Percentiles rank a stretch among this genome's conserved stretches.
These are phyloP conservation scores for Cyphomyrus discorhynchus DNA, from an alignment of 2,113 vertebrate genomes.

Conservation along the genomic window DNA sequence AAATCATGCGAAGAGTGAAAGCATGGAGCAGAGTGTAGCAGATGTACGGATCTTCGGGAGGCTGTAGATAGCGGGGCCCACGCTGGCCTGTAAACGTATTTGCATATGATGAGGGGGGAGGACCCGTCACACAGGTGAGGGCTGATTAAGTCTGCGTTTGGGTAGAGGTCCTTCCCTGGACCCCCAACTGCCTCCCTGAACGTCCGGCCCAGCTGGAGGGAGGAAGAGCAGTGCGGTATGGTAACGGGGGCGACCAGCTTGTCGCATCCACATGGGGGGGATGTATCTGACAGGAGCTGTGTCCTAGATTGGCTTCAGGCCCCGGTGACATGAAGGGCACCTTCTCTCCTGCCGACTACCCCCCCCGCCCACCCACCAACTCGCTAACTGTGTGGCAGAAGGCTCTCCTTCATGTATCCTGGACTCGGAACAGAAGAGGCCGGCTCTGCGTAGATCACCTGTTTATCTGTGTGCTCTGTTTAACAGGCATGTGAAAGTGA, in stretches of 20 bases:
- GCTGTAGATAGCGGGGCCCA: not conserved
- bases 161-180: not conserved
- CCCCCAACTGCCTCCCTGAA: not conserved
- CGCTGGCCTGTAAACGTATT: not conserved
- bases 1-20: not conserved
- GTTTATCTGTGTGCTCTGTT: not conserved
- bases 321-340: not conserved
- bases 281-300: not conserved
- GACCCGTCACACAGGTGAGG: not conserved
- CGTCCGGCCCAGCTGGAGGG: not conserved
- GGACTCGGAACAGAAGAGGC: not conserved
- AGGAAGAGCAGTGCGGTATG: not conserved
- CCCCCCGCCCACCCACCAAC: not conserved
- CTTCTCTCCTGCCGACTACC: not conserved
- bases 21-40: not conserved
- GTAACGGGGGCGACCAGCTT: not conserved
- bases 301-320: conserved; percentile 1
- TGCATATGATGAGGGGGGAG: not conserved
- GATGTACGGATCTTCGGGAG: not conserved
- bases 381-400: not conserved
- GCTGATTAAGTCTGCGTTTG: not conserved
- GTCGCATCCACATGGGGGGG: not conserved
- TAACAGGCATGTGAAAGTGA: not conserved
- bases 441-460: not conserved
- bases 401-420: not conserved